Evolutionary conservation across 2,113 vertebrate species (phyloP).

Genomic region (Dermatemys mawii): DNA sequence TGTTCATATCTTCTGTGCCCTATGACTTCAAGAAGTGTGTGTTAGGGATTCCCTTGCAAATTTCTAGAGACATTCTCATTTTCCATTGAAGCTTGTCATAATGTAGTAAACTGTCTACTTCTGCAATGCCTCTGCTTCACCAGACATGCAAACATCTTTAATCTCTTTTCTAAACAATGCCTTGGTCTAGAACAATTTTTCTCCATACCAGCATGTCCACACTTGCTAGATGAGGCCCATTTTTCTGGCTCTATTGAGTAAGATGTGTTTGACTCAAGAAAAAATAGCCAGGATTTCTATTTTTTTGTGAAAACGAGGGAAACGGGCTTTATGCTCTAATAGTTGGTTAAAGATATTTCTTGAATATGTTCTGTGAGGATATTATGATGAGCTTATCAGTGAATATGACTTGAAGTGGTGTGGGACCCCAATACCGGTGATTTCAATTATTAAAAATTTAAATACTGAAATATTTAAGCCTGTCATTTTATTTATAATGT

Average conservation of each 20-base stretch:
- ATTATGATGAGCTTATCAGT: slow-evolving; percentile 49
- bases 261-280: background rate
- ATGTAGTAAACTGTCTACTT: background rate
- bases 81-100: background rate
- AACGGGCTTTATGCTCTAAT: slow-evolving; percentile 27
- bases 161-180: background rate
- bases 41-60: background rate
- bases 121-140: background rate
- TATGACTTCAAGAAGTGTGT: background rate
- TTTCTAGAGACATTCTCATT: background rate
- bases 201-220: background rate
- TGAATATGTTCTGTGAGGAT: slow-evolving; percentile 43
- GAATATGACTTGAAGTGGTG: slow-evolving; percentile 36
- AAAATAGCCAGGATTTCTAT: slow-evolving; percentile 1
- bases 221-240: background rate
- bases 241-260: background rate
- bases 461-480: slow-evolving; percentile 23
- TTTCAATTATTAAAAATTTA: slow-evolving; percentile 63
- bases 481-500: slow-evolving; percentile 47
- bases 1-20: background rate
- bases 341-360: slow-evolving; percentile 46
- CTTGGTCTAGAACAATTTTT: background rate
- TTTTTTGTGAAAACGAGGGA: background rate
- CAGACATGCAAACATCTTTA: background rate
- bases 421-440: slow-evolving; percentile 52